Evolutionary conservation across 1,140 invertebrate species (phyloP).

Genomic region (Sitophilus oryzae): DNA sequence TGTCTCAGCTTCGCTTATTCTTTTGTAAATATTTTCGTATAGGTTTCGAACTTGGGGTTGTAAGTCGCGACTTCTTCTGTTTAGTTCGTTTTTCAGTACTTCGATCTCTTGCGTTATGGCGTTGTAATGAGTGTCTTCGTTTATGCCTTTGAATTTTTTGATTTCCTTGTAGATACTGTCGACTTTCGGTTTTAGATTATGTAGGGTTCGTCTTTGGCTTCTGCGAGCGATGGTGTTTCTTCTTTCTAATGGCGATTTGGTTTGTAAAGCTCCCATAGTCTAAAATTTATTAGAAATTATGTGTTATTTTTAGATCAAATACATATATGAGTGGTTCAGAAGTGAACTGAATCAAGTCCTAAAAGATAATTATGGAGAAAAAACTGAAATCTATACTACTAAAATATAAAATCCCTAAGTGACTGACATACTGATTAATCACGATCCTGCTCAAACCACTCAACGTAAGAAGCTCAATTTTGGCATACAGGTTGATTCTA

Average conservation of each 20-base stretch:
- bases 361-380: no score
- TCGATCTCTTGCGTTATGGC: constrained; percentile 24
- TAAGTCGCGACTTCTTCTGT: constrained; percentile 15
- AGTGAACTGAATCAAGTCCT: no score
- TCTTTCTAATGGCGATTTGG: constrained; percentile 31
- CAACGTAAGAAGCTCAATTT: no score
- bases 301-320: no score
- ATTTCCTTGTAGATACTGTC: constrained; percentile 28
- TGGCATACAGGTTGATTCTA: no score
- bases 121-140: constrained; percentile 25
- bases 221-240: constrained; percentile 27
- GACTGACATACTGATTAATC: no score
- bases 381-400: no score
- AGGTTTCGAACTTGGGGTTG: constrained; percentile 28
- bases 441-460: no score
- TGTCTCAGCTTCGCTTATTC: constrained; percentile 24
- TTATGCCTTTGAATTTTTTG: constrained; percentile 30
- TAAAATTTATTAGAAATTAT: no score
- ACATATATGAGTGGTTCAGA: no score
- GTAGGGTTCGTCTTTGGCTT: constrained; percentile 28
- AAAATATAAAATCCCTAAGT: no score
- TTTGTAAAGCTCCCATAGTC: constrained; percentile 26
- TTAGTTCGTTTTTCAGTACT: constrained; percentile 20
- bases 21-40: constrained; percentile 25
- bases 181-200: constrained; percentile 22